Percentiles rank a stretch among this genome's conserved stretches.
Evolutionary conservation across 23 tunicate species (phyloP).

Genomic region (Trididemnum nubilum): DNA sequence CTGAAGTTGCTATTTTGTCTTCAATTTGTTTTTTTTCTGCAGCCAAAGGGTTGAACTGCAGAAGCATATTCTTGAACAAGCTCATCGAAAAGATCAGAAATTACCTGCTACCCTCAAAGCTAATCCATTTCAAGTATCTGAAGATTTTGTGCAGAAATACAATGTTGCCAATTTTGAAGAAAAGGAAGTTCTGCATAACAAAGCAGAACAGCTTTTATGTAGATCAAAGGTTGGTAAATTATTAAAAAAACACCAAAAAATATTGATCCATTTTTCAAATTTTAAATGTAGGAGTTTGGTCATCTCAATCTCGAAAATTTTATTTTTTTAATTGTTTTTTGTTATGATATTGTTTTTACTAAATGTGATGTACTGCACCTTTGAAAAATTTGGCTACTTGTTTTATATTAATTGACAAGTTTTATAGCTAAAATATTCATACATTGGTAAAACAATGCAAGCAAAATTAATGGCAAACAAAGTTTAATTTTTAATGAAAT

Average conservation of each 20-base stretch:
- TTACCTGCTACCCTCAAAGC: not conserved
- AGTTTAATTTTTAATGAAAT: too few relatives aligned
- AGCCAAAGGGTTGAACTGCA: slow-evolving; percentile 87
- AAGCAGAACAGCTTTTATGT: slow-evolving; percentile 67
- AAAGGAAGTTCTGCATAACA: slow-evolving; percentile 52
- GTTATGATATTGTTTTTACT: not conserved
- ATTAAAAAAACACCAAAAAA: too few relatives aligned
- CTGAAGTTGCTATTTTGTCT: not conserved
- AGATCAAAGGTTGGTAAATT: slow-evolving; percentile 67
- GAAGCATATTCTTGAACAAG: slow-evolving; percentile 65
- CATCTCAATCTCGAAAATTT: not conserved
- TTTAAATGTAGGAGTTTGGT: too few relatives aligned
- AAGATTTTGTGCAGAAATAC: slow-evolving; percentile 83
- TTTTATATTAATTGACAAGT: too few relatives aligned
- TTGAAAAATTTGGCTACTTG: too few relatives aligned
- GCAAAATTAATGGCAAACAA: too few relatives aligned
- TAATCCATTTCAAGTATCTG: slow-evolving; percentile 82
- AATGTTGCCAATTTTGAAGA: slow-evolving; percentile 49
- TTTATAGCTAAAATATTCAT: too few relatives aligned
- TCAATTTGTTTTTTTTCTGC: not conserved
- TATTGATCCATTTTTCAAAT: not conserved
- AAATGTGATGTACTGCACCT: too few relatives aligned
- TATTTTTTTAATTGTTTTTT: not conserved
- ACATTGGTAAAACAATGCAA: too few relatives aligned
- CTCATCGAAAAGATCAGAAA: slow-evolving; percentile 41